Base-by-base conservation (phyloP, 1,140 invertebrate species). In the Lordiphosa stackelbergi region DNA sequence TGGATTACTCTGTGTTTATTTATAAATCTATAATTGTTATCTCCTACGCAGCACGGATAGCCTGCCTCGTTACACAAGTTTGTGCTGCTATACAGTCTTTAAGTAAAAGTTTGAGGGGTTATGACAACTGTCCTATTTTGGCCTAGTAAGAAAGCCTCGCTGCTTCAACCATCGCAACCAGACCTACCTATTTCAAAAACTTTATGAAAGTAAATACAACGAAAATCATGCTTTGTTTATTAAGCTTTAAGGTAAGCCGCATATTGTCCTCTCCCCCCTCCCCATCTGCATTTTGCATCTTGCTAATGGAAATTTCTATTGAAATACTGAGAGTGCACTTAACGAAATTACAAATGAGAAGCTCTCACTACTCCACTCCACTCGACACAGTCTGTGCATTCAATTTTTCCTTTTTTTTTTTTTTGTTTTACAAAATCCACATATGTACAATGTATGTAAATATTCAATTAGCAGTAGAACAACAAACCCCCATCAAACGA, bases 391-490 rank as follows among this genome's bases (percentile, higher is more conserved):
- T 12, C n/a, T 4, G 11, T 12, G 43, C 16, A 16, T 47, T 47
- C 3, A 11, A 5, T 4, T 9, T 28, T 31, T 24, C 5, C 11
- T 31, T 38, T 54, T 8, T 16, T 24, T 47, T 55, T 35, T n/a
- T 3, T 8, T 11, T n/a, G 10, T 36, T 11, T 4, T 34, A 19
- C 10, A 10, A 5, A 7, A 37, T 40, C 12, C 42, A 10, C n/a
- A 22, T 40, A 24, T 24, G 22, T 24, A 22, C 31, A 60, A 37
- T 13, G 40, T 56, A 63, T 54, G 40, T 56, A 68, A 71, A 75
- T 68, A 59, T 63, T 75, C 52, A 71, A 68, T 71, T 60, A 74
- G 54, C 34, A 56, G 54, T 34, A 31, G 11, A 42, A 46, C 36
- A 62, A 53, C 34, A 73, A 47, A 45, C 28, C 12, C 34, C 48